Percentiles rank a stretch among this genome's conserved stretches.
Conservation (phyloP, 1,140 invertebrate genomes). For the Bombyx mandarina region DNA sequence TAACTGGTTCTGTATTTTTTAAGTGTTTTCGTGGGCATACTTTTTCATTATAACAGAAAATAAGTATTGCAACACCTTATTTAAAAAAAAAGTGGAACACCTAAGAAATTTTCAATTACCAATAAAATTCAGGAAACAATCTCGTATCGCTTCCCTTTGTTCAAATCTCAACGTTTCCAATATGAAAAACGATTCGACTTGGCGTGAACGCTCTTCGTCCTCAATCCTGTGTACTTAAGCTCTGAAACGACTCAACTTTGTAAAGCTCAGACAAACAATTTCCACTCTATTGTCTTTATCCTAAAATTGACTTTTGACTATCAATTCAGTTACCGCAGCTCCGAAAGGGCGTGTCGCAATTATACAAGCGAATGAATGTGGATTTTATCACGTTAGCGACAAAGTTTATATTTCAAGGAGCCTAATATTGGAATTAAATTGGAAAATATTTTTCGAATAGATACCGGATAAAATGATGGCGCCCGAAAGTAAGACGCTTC, state of each 20-base stretch:
- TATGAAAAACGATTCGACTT: constrained; percentile 47
- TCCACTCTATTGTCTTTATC: constrained; percentile 15
- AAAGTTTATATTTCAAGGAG: constrained; percentile 10
- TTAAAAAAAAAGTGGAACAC: constrained; percentile 7
- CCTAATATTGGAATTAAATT: constrained; percentile 1
- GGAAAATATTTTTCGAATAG: constrained; percentile 21
- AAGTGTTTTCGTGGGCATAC: no score
- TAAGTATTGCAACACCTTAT: no score
- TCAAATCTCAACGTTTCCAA: constrained; percentile 34
- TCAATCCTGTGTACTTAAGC: constrained; percentile 7
- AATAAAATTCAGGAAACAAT: constrained; percentile 14
- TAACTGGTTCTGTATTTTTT: no score
- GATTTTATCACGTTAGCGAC: background rate
- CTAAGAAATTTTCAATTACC: constrained; percentile 6
- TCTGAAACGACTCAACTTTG: constrained; percentile 22
- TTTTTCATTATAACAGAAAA: no score
- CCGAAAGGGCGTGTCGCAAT: background rate
- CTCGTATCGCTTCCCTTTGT: constrained; percentile 28
- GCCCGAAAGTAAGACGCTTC: constrained; percentile 32
- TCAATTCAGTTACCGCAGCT: background rate
- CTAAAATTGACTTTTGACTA: constrained; percentile 13
- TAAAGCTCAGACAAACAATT: constrained; percentile 15
- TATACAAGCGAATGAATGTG: no score
- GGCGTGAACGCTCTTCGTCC: constrained; percentile 31
- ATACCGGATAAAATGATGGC: constrained; percentile 36